Percentiles rank a stretch among this genome's conserved stretches.
Conservation (phyloP, 2,888 invertebrate genomes). For the Drosophila vallismaia region DNA sequence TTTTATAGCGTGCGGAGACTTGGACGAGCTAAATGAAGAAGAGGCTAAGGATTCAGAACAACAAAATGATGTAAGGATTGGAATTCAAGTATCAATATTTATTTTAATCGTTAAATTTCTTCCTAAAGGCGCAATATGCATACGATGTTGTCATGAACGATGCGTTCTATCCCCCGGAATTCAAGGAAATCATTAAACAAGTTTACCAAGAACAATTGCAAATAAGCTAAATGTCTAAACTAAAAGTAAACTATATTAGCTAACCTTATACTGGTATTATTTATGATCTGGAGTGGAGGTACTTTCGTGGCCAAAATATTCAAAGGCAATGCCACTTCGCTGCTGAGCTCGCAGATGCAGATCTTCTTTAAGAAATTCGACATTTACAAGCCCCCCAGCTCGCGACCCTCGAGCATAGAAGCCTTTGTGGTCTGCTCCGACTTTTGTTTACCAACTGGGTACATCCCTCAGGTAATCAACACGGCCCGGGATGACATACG, state of each 20-base stretch:
- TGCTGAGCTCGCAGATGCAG: conserved; percentile 95
- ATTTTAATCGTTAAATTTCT: background rate
- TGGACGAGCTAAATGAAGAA: conserved; percentile 87
- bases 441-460: conserved; percentile 93
- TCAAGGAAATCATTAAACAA: conserved; percentile 25
- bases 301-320: conserved; percentile 99
- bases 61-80: conserved; percentile 3
- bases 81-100: background rate
- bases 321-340: conserved; percentile 94
- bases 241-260: background rate
- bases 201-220: conserved; percentile 22
- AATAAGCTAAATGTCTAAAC: conserved; percentile 4
- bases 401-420: conserved; percentile 98
- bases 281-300: background rate
- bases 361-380: conserved; percentile 95
- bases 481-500: conserved; percentile 91
- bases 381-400: conserved; percentile 97
- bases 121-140: conserved; percentile 18
- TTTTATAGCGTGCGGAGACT: conserved; percentile 97
- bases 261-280: background rate
- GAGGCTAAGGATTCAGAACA: background rate
- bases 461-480: conserved; percentile 89
- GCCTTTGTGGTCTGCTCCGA: conserved; percentile 97
- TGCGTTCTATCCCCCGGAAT: conserved; percentile 29
- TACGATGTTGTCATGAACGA: conserved; percentile 55